Evolutionary conservation across 2,888 invertebrate genomes (phyloP), one percentile per base, ranked within the genome.

Genomic region (Hyppa rectilinea): DNA sequence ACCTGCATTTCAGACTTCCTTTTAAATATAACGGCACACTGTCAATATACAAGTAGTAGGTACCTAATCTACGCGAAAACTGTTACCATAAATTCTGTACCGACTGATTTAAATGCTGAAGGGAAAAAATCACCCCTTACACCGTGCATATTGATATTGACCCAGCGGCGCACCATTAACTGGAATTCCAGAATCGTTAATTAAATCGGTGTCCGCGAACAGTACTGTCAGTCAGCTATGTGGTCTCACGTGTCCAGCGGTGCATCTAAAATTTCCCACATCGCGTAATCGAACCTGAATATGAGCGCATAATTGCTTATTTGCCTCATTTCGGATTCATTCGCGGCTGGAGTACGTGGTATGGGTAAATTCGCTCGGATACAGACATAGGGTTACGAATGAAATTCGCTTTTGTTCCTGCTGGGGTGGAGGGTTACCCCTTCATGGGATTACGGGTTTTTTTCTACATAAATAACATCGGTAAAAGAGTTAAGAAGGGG

Each of bases 241-340:
- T 34, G 72, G 75, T 76, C 75, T 77, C 85, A 75, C 78, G 82
- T 85, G 86, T 84, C 86, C 87, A 88, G 53, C 84, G 88, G 86
- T 87, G 88, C 89, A 88, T 90, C 91, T 91, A 88, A 91, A 93
- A 93, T 92, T 89, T 88, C 89, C 91, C 90, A 89, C 88, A 90
- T 84, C 87, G 90, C 88, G 92, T 91, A 93, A 94, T 93, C 92
- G 92, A 92, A 92, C 89, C 90, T 87, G 89, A 93, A 93, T 92
- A 91, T 90, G 92, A 90, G 88, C 91, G 89, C 88, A 88, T 94
- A 94, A 94, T 95, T 94, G 95, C 92, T 94, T 94, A 94, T 94
- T 94, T 95, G 94, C 94, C 92, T 94, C 93, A 94, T 94, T 94
- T 93, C 87, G 86, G 88, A 94, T 93, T 92, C 91, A 92, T 89